Percentiles rank a stretch among this genome's conserved stretches.
Conservation (phyloP, 2,797 vertebrate genomes). For the Chaenodraco wilsoni region DNA sequence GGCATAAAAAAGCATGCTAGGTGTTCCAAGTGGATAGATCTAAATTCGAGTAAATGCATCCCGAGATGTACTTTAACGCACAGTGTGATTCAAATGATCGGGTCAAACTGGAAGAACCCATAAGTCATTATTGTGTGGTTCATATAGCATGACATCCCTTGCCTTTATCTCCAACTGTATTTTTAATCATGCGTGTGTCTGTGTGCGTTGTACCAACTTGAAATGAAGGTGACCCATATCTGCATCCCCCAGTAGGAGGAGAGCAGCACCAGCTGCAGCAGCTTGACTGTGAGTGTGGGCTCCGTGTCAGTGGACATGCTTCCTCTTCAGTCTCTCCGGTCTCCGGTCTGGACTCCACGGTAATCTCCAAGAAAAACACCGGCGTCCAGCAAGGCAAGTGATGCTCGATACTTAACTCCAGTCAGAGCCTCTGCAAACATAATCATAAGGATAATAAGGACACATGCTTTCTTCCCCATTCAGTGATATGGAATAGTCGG, state of each 20-base stretch:
- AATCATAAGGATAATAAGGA: not conserved
- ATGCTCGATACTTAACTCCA: not conserved
- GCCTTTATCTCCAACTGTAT: not conserved
- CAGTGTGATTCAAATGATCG: too few species aligned
- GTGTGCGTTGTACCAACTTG: conserved; percentile 70
- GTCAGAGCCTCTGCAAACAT: conserved; percentile 26
- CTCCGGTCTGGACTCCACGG: conserved; percentile 10
- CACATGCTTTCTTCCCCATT: too few species aligned
- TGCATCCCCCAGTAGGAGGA: conserved; percentile 92
- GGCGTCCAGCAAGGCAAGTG: not conserved
- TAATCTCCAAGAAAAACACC: not conserved
- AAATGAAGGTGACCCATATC: conserved; percentile 88
- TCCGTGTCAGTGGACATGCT: conserved; percentile 81
- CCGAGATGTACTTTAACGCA: too few species aligned
- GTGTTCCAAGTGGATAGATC: not conserved
- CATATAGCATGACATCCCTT: too few species aligned
- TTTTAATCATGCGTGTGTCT: not conserved
- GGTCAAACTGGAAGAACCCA: too few species aligned
- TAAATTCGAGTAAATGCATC: not conserved
- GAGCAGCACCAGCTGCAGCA: conserved; percentile 86
- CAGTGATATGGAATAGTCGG: too few species aligned
- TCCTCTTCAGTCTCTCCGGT: conserved; percentile 16
- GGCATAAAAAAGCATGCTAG: not conserved
- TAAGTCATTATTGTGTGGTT: too few species aligned
- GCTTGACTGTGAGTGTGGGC: conserved; percentile 78